Evolutionary conservation across 92 coral and sea anemone genomes (phyloP).

Genomic region (Chrysogorgia sp.): DNA sequence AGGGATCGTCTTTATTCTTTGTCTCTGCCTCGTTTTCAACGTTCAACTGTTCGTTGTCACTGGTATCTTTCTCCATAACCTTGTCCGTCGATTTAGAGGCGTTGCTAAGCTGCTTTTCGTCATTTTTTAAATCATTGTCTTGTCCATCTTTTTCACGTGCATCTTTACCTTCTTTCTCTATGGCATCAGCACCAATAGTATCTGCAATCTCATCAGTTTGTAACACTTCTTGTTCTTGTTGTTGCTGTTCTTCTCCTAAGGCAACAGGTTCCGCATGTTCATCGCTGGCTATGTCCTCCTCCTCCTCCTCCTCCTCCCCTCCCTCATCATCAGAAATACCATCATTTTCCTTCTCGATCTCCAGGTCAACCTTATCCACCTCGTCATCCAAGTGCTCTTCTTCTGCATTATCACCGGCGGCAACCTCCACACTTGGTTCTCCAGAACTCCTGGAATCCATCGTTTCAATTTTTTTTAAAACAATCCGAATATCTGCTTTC

Average conservation of each 20-base stretch:
- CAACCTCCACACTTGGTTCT: neutral
- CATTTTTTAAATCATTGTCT: neutral
- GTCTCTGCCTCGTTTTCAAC: neutral
- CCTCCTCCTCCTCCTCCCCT: neutral
- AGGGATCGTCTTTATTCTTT: neutral
- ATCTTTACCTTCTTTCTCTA: neutral
- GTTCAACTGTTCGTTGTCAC: neutral
- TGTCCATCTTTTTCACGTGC: neutral
- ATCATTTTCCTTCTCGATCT: neutral
- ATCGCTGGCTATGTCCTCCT: neutral
- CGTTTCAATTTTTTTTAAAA: neutral
- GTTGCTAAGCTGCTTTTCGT: neutral
- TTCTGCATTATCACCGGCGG: neutral
- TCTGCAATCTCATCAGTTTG: neutral
- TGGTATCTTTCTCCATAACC: neutral
- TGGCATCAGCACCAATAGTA: no score
- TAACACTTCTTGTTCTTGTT: neutral
- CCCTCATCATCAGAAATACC: neutral
- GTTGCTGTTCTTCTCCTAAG: neutral
- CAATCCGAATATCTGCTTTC: constrained; percentile 19
- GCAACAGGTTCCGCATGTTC: neutral
- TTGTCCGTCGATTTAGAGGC: neutral
- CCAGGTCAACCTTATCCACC: neutral
- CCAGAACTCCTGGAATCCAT: neutral
- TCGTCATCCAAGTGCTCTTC: neutral